A percentile compares a stretch with the other conserved stretches of the same genome.
phyloP scores from a whole-genome alignment of 2,888 invertebrate species.

The Gibbula magus region DNA sequence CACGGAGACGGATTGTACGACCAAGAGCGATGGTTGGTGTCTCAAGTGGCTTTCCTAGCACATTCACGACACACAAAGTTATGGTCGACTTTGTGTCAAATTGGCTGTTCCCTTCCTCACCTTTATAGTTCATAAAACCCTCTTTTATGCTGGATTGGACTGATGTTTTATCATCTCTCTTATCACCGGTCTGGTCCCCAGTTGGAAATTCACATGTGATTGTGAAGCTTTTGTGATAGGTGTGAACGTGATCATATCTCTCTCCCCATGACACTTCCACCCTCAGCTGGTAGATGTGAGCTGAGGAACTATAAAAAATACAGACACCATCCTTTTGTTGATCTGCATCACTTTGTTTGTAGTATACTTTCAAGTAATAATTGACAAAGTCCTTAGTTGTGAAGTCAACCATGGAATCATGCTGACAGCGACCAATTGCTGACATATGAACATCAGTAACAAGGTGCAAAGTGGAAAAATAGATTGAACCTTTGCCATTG shows the following conservation, averaged over 20 bases:
- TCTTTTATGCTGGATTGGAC: not conserved
- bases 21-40: not conserved
- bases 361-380: too few species aligned
- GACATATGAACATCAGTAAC: too few species aligned
- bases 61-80: not conserved
- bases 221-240: not conserved
- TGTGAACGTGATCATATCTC: not conserved
- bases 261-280: not conserved
- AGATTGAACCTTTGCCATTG: too few species aligned
- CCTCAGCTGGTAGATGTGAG: not conserved
- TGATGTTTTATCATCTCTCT: too few species aligned
- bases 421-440: too few species aligned
- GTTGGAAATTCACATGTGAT: not conserved
- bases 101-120: not conserved
- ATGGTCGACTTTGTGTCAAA: not conserved
- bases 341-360: too few species aligned
- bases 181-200: not conserved
- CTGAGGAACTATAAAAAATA: too few species aligned
- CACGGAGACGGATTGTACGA: not conserved
- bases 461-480: too few species aligned
- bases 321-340: too few species aligned
- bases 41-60: not conserved
- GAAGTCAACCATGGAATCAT: too few species aligned
- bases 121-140: not conserved
- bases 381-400: too few species aligned